These are phyloP conservation scores for Carassius gibelio DNA, from an alignment of 2,113 vertebrate species.

Conservation along the genomic window DNA sequence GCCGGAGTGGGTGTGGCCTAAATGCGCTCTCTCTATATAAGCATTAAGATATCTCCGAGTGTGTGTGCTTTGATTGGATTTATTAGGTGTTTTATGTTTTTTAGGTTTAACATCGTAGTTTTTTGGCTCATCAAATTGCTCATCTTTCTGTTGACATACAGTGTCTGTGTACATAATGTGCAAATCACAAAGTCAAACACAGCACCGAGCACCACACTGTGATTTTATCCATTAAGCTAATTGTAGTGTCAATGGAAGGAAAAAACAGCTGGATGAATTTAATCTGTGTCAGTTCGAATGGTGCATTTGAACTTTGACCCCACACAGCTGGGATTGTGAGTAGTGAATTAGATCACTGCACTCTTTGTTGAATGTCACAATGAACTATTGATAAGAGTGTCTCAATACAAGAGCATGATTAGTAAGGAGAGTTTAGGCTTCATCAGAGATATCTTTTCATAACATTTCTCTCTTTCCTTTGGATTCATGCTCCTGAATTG, in stretches of 20 bases:
- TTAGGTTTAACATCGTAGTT: background rate
- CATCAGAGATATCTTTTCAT: background rate
- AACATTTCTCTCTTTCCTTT: constrained; percentile 6
- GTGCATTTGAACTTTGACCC: constrained; percentile 23
- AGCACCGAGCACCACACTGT: background rate
- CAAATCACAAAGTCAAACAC: constrained; percentile 16
- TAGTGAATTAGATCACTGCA: constrained; percentile 10
- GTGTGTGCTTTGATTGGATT: background rate
- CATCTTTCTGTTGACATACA: constrained; percentile 18
- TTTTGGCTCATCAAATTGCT: constrained; percentile 1
- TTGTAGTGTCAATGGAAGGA: background rate
- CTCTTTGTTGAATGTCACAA: background rate
- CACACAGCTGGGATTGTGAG: background rate
- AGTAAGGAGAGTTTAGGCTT: no score
- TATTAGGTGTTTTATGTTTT: background rate
- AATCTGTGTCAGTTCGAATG: constrained; percentile 5
- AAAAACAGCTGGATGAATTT: background rate
- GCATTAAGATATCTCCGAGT: constrained; percentile 2
- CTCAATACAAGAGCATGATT: no score
- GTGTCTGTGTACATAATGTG: background rate
- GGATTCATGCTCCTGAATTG: background rate
- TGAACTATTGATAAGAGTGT: background rate
- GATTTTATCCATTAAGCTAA: constrained; percentile 23
- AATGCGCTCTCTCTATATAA: background rate
- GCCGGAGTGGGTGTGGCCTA: no score